phyloP scores from a whole-genome alignment of 2,113 vertebrate genomes.

The Platichthys stellatus region DNA sequence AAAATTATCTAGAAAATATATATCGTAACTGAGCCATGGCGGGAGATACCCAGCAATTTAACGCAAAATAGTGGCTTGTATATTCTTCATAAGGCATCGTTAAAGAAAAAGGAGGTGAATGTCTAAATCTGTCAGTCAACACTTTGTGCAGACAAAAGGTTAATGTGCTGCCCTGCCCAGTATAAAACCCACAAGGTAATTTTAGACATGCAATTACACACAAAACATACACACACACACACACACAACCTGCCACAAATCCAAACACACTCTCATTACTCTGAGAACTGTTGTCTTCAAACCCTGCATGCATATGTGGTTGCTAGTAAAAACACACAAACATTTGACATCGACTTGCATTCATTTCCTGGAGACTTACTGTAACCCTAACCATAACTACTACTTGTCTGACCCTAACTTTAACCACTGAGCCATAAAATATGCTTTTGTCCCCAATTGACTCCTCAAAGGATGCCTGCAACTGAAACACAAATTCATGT shows the following conservation, averaged over 20 bases:
- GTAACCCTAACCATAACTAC: neutral
- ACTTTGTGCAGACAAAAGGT: neutral
- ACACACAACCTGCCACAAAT: conserved; percentile 23
- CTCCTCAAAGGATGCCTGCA: neutral
- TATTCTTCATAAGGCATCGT: neutral
- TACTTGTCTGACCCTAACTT: neutral
- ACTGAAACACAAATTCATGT: neutral
- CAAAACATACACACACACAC: conserved; percentile 7
- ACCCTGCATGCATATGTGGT: neutral
- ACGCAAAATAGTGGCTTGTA: neutral
- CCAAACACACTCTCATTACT: conserved; percentile 15
- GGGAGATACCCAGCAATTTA: neutral
- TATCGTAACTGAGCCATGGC: neutral
- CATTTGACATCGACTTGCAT: neutral
- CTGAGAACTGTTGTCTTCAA: conserved; percentile 3
- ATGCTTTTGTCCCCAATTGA: neutral
- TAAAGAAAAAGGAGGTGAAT: neutral
- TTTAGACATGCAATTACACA: neutral
- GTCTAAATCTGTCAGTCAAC: conserved; percentile 2
- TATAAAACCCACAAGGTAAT: conserved; percentile 7
- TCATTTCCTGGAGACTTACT: neutral
- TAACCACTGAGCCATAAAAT: neutral
- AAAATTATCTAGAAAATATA: neutral
- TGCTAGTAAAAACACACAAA: neutral
- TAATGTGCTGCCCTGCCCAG: conserved; percentile 13